A percentile compares a stretch with the other conserved stretches of the same genome.
Conservation (phyloP, 2,113 vertebrate species). For the Lagopus leucura region DNA sequence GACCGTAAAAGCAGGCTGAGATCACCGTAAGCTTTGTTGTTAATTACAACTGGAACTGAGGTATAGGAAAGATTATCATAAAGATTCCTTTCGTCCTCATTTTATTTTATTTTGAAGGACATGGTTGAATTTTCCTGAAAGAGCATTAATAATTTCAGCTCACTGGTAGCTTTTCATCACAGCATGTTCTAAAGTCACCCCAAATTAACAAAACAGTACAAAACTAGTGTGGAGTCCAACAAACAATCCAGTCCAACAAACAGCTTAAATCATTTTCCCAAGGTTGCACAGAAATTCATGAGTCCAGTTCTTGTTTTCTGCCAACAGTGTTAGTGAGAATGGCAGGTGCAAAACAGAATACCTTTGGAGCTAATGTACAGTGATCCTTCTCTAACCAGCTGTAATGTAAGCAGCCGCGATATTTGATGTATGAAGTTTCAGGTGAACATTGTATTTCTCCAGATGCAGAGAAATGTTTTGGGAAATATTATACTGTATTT, state of each 20-base stretch:
- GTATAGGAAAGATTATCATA: not conserved
- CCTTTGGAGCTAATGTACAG: not conserved
- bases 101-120: not conserved
- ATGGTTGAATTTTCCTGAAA: not conserved
- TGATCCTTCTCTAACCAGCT: not conserved
- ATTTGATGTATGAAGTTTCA: not conserved
- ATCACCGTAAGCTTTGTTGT: not conserved
- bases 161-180: not conserved
- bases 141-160: not conserved
- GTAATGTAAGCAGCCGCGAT: not conserved
- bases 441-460: not conserved
- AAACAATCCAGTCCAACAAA: not conserved
- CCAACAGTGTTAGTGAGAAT: not conserved
- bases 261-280: not conserved
- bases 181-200: not conserved
- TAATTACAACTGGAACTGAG: not conserved
- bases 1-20: not conserved
- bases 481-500: not conserved
- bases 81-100: not conserved
- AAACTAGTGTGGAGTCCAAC: not conserved
- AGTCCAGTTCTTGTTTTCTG: not conserved
- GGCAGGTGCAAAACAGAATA: not conserved
- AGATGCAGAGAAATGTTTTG: not conserved
- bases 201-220: not conserved
- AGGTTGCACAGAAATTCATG: not conserved